phyloP scores from a whole-genome alignment of 2,888 invertebrate genomes.

The Clistopyga incitator region DNA sequence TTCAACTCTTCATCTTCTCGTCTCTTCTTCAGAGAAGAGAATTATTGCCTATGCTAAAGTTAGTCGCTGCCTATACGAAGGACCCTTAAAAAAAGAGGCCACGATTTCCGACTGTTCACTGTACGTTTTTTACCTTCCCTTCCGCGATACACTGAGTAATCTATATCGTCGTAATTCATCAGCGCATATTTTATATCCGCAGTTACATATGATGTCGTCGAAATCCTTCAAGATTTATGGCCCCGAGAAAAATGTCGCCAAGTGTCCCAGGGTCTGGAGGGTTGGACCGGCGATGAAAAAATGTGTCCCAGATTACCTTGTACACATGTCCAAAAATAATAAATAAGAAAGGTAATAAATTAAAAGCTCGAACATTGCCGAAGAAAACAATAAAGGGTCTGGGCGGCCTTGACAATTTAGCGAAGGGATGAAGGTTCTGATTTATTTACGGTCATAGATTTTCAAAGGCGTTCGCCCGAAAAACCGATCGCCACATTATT shows the following conservation, averaged over 20 bases:
- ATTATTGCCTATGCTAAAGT: constrained; percentile 25
- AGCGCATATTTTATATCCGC: constrained; percentile 43
- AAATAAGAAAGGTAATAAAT: not conserved
- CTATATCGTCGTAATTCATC: constrained; percentile 28
- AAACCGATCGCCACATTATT: too few relatives aligned
- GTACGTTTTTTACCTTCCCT: constrained; percentile 23
- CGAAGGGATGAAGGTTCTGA: not conserved
- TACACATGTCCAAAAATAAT: not conserved
- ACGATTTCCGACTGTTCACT: constrained; percentile 29
- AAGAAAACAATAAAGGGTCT: not conserved
- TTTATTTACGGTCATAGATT: not conserved
- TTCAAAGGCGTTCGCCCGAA: not conserved
- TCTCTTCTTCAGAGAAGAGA: constrained; percentile 16
- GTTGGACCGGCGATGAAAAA: not conserved
- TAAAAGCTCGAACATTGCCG: not conserved
- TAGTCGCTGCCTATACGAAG: not conserved
- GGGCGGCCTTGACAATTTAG: not conserved
- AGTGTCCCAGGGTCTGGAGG: not conserved
- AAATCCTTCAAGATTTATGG: constrained; percentile 28
- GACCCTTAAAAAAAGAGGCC: constrained; percentile 31
- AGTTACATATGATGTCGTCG: constrained; percentile 28
- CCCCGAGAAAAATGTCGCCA: constrained; percentile 1
- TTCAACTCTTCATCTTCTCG: constrained; percentile 14
- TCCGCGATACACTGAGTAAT: constrained; percentile 20
- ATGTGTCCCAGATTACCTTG: not conserved